A percentile compares a stretch with the other conserved stretches of the same genome.
phyloP scores from a whole-genome alignment of 1,140 invertebrate genomes.

The Scaptomyza pallida region DNA sequence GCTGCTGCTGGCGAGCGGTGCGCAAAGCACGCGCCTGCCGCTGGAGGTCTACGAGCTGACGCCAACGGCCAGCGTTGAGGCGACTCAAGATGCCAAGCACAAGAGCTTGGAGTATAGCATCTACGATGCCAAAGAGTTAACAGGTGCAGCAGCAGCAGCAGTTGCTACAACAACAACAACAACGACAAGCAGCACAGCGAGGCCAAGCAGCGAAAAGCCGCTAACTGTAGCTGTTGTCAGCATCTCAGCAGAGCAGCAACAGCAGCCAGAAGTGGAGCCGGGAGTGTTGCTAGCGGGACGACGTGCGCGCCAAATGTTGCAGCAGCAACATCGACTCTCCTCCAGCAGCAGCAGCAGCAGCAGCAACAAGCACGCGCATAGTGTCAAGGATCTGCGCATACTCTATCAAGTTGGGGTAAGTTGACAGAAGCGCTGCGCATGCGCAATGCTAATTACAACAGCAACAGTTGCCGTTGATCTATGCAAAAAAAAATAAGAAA shows the following conservation, averaged over 20 bases:
- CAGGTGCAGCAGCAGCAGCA: constrained; percentile 36
- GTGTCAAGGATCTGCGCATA: constrained; percentile 68
- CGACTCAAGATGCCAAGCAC: constrained; percentile 52
- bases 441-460: constrained; percentile 48
- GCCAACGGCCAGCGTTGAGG: constrained; percentile 47
- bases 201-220: constrained; percentile 36
- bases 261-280: constrained; percentile 23
- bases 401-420: constrained; percentile 83
- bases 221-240: constrained; percentile 64
- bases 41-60: constrained; percentile 81
- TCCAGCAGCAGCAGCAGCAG: constrained; percentile 43
- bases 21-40: constrained; percentile 72
- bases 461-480: constrained; percentile 47
- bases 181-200: constrained; percentile 28
- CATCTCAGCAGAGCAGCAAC: constrained; percentile 45
- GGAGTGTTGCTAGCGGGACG: constrained; percentile 32
- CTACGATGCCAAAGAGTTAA: constrained; percentile 71
- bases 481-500: no score
- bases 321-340: constrained; percentile 49
- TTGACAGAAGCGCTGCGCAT: constrained; percentile 13
- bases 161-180: constrained; percentile 21
- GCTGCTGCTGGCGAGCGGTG: constrained; percentile 42
- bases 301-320: constrained; percentile 71
- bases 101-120: constrained; percentile 76
- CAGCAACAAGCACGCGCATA: constrained; percentile 50